A percentile compares a stretch with the other conserved stretches of the same genome.
These are phyloP conservation scores for Heteromurus nitidus DNA, from an alignment of 2,888 invertebrate genomes.

Conservation along the genomic window DNA sequence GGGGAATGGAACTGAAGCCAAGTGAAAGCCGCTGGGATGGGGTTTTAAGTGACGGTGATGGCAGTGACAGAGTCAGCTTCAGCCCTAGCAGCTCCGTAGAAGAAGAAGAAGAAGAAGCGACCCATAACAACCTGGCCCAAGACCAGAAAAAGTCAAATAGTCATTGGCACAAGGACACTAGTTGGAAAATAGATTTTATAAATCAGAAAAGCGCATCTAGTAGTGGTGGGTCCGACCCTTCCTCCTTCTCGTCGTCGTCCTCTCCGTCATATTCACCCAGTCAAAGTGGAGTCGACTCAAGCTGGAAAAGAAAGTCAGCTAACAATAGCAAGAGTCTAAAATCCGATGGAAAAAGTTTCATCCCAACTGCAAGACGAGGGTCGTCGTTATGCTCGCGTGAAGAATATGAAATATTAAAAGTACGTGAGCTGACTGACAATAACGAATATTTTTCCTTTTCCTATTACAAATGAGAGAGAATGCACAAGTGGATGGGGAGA, in stretches of 20 bases:
- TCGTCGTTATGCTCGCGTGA: slow-evolving; percentile 78
- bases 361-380: slow-evolving; percentile 55
- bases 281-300: slow-evolving; percentile 41
- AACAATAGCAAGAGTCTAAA: slow-evolving; percentile 42
- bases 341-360: slow-evolving; percentile 58
- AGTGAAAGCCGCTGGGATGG: slow-evolving; percentile 54
- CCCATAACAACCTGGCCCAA: slow-evolving; percentile 56
- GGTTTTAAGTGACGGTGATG: slow-evolving; percentile 30
- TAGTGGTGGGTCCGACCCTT: slow-evolving; percentile 14
- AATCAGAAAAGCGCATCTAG: slow-evolving; percentile 56
- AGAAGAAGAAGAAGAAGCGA: no score
- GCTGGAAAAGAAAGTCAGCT: not conserved
- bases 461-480: not conserved
- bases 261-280: slow-evolving; percentile 25
- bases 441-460: not conserved
- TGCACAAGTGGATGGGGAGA: not conserved
- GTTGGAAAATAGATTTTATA: slow-evolving; percentile 49
- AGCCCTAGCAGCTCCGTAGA: slow-evolving; percentile 10
- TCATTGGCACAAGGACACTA: slow-evolving; percentile 50
- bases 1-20: slow-evolving; percentile 44
- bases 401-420: slow-evolving; percentile 84
- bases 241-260: slow-evolving; percentile 21
- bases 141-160: slow-evolving; percentile 60
- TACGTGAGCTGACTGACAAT: slow-evolving; percentile 74
- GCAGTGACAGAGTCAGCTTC: not conserved